A percentile compares a stretch with the other conserved stretches of the same genome.
phyloP scores from a whole-genome alignment of 2,113 vertebrate species.

The Excalfactoria chinensis region DNA sequence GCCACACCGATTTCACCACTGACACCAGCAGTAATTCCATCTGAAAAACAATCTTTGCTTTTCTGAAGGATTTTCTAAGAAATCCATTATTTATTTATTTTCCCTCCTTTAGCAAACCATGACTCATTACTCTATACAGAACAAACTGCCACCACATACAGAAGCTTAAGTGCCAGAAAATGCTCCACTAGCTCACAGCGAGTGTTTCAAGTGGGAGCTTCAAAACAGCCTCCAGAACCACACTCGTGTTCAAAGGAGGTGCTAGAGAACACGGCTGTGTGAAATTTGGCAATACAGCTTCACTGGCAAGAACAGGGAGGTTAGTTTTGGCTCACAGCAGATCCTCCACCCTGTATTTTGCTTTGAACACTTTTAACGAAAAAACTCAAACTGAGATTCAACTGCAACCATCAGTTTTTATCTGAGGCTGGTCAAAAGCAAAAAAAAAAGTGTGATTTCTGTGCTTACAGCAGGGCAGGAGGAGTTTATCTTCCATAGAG shows the following conservation, averaged over 20 bases:
- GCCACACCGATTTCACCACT: slow-evolving; percentile 27
- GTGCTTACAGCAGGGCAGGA: background rate
- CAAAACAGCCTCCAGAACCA: slow-evolving; percentile 58
- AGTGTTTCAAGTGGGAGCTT: slow-evolving; percentile 57
- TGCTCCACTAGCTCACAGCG: slow-evolving; percentile 39
- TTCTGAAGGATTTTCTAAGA: slow-evolving; percentile 62
- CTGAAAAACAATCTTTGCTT: slow-evolving; percentile 9
- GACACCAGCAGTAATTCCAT: slow-evolving; percentile 26
- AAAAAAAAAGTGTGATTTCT: background rate
- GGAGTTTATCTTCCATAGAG: background rate
- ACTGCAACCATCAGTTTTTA: slow-evolving; percentile 15
- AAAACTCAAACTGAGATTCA: slow-evolving; percentile 47
- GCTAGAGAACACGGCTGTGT: slow-evolving; percentile 48
- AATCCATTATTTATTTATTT: background rate
- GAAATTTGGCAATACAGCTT: slow-evolving; percentile 51
- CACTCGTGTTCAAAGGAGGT: slow-evolving; percentile 62
- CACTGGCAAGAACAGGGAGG: slow-evolving; percentile 45
- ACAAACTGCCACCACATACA: slow-evolving; percentile 61
- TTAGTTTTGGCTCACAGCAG: slow-evolving; percentile 62
- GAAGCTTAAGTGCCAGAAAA: slow-evolving; percentile 51
- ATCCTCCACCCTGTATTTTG: slow-evolving; percentile 51
- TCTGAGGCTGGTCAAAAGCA: background rate
- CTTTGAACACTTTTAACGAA: slow-evolving; percentile 60
- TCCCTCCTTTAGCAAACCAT: slow-evolving; percentile 5
- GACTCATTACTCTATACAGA: slow-evolving; percentile 50